Evolutionary conservation across 2,797 vertebrate genomes (phyloP), one percentile per base, ranked within the genome.

Genomic region (Hypotaenidia philippensis): DNA sequence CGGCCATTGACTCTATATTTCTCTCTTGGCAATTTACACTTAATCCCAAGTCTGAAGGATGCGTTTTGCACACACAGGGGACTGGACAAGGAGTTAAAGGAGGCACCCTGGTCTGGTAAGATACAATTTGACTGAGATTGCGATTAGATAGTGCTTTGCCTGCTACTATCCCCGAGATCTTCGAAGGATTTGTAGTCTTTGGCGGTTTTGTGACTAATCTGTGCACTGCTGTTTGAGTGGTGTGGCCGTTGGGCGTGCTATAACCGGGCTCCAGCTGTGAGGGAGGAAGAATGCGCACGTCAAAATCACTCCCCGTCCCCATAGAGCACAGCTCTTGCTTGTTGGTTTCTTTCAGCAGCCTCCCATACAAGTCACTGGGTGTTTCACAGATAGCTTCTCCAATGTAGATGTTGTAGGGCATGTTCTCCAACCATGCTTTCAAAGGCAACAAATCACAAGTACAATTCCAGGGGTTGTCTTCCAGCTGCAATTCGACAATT

Each of bases 381-480:
- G 99, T 99, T 96, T 99, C 99, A 60, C 99, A 99, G 94, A 99
- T 99, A 66, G 99, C 99, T 97, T 99, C 99, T 6, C 99, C 99
- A 19, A 99, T 99, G 94, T 99, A 99, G 97, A 99, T 99, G 82
- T 99, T 99, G 91, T 99, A 99, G 92, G 99, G 99, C 99, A 99
- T 99, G 95, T 99, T 99, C 97, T 99, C 99, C 96, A 99, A 96
- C 99, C 99, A 99, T 2, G 99, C 99, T 97, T 99, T 99, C 75
- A 99, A 98, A 79, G 99, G 99, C 87, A 99, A 98, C 97, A 99
- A 97, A 97, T 99, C 99, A 97, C 99, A 99, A 50, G 99, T 99
- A 96, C 99, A 99, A 97, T 99, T 99, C 99, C 99, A 99, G 57
- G 99, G 99, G 96, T 99, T 99, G 97, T 99, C 99, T 79, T 99